A percentile compares a stretch with the other conserved stretches of the same genome.
These are phyloP conservation scores for Brienomyrus brachyistius DNA, from an alignment of 2,113 vertebrate genomes.

Conservation along the genomic window DNA sequence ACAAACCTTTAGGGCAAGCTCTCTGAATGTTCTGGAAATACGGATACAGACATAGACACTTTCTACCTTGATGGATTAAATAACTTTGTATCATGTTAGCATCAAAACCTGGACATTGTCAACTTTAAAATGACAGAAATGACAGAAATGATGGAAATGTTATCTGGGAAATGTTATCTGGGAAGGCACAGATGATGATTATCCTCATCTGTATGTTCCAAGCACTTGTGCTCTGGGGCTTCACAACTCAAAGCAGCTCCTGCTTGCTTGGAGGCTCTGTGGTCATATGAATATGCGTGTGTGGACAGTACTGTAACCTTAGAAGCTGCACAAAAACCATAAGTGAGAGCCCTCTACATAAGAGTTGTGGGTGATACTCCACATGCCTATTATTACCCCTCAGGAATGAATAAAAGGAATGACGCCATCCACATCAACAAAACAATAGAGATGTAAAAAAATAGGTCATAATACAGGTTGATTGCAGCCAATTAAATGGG, in stretches of 20 bases:
- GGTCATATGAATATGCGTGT: background rate
- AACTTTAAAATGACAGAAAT: background rate
- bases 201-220: background rate
- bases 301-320: background rate
- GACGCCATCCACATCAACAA: background rate
- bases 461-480: conserved; percentile 7
- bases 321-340: background rate
- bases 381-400: background rate
- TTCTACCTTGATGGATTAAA: background rate
- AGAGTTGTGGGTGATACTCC: background rate
- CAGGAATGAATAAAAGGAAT: conserved; percentile 13
- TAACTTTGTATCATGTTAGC: background rate
- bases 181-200: background rate
- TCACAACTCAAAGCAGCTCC: background rate
- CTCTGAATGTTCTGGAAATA: background rate
- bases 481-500: conserved; percentile 21
- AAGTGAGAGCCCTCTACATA: background rate
- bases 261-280: background rate
- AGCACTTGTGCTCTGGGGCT: background rate
- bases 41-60: background rate
- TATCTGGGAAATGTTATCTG: background rate
- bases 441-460: conserved; percentile 6
- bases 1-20: background rate
- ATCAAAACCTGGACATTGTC: background rate
- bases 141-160: too few species aligned